Evolutionary conservation across 2,113 vertebrate species (phyloP), one percentile per base, ranked within the genome.

Genomic region (Chunga burmeisteri): DNA sequence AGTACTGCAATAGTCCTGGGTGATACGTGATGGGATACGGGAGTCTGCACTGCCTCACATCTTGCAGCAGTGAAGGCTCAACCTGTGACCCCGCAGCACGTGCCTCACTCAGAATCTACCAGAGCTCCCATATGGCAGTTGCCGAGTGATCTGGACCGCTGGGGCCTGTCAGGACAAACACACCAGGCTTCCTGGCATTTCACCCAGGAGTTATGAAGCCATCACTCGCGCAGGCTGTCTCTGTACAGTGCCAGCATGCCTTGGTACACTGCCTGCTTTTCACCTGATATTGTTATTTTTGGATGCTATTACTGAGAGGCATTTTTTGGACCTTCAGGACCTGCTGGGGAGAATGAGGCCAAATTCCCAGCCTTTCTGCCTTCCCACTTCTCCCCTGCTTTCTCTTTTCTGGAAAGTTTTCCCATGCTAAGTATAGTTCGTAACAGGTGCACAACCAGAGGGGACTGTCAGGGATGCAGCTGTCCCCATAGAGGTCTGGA

Each of bases 341-440:
- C 15, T 30, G 56, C 68, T 4, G 5, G 40, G 34, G 36, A 61
- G 32, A 66, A 59, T 0, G 20, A 80, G 40, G 73, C 40, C 72
- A 78, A 81, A 63, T 55, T 81, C 65, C 17, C 83, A 50, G 52
- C 79, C 87, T 92, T 92, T 62, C 86, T 86, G 53, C 74, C 75
- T 56, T 52, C 67, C 40, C 53, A 29, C 38, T 85, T 84, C 74
- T 93, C 72, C 87, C 75, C 65, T 91, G 93, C 86, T 93, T 93
- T 93, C 88, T 85, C 71, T 75, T 74, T 94, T 90, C 94, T 90
- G 73, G 88, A 88, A 94, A 95, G 93, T 94, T 81, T 95, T 94
- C 79, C 95, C 92, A 67, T 96, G 96, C 97, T 98, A 98, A 98
- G 88, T 98, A 97, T 98, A 98, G 97, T n/a, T 97, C 93, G 87